Conservation (phyloP, 2,888 invertebrate genomes). For the Drosophila stalkeri region DNA sequence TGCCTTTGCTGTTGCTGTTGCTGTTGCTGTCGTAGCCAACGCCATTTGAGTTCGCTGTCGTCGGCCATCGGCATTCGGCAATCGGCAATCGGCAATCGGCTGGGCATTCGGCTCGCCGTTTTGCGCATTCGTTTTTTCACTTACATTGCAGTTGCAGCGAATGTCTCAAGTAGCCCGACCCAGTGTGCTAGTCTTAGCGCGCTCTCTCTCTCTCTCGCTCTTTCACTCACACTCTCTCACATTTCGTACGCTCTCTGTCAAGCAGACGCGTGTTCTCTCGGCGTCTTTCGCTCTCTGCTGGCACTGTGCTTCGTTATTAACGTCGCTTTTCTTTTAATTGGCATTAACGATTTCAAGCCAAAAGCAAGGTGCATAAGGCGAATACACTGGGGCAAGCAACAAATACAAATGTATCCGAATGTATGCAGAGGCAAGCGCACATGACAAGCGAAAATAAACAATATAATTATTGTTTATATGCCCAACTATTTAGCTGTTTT, state of each 20-base stretch:
- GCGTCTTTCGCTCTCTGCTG: slow-evolving; percentile 23
- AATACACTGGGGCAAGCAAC: slow-evolving; percentile 9
- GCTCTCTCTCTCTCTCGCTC: slow-evolving; percentile 6
- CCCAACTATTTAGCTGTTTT: slow-evolving; percentile 6
- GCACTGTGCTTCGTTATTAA: slow-evolving; percentile 35
- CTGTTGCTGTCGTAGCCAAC: slow-evolving; percentile 5
- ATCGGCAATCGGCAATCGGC: slow-evolving; percentile 22
- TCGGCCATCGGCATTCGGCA: slow-evolving; percentile 12
- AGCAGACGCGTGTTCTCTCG: neutral
- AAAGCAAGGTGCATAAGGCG: slow-evolving; percentile 40
- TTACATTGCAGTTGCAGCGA: slow-evolving; percentile 55
- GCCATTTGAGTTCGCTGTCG: slow-evolving; percentile 23
- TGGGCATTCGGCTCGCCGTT: slow-evolving; percentile 35
- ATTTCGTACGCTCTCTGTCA: slow-evolving; percentile 1
- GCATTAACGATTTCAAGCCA: slow-evolving; percentile 60
- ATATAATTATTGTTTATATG: slow-evolving; percentile 19
- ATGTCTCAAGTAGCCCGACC: slow-evolving; percentile 29
- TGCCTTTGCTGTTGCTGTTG: slow-evolving; percentile 3
- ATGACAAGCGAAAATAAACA: slow-evolving; percentile 30
- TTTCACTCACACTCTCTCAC: slow-evolving; percentile 1
- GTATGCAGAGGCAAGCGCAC: neutral
- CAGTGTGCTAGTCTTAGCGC: slow-evolving; percentile 21
- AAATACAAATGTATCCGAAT: neutral
- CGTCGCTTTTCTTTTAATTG: slow-evolving; percentile 63
- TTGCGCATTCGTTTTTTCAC: slow-evolving; percentile 35